phyloP scores from a whole-genome alignment of 2,888 invertebrate species.

The Xestia xanthographa region DNA sequence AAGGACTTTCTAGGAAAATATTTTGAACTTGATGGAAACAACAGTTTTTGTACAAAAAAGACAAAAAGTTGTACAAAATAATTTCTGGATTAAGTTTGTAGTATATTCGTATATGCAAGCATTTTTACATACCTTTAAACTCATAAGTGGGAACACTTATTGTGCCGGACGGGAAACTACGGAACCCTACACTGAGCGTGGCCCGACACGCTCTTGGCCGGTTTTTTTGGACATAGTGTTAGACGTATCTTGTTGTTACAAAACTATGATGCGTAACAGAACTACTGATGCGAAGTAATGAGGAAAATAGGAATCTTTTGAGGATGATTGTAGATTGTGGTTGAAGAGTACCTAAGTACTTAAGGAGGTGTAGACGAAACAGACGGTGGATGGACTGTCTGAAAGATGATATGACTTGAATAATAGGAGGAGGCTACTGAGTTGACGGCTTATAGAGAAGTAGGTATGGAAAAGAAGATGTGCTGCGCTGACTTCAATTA shows the following conservation, averaged over 20 bases:
- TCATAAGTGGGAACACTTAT: too few relatives aligned
- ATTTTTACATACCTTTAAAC: too few relatives aligned
- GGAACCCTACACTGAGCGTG: too few relatives aligned
- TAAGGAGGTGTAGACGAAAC: not conserved
- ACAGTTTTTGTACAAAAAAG: too few relatives aligned
- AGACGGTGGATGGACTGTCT: not conserved
- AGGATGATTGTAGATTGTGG: not conserved
- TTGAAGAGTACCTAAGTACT: not conserved
- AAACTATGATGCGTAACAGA: not conserved
- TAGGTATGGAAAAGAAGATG: not conserved
- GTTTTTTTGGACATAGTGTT: not conserved
- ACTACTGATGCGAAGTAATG: not conserved
- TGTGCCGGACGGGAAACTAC: too few relatives aligned
- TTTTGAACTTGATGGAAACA: too few relatives aligned
- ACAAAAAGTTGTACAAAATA: too few relatives aligned
- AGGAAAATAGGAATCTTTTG: not conserved
- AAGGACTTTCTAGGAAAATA: too few relatives aligned
- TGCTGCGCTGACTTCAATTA: not conserved
- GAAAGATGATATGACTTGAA: not conserved
- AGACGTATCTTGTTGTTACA: not conserved
- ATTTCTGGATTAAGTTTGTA: too few relatives aligned
- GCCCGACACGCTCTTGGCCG: too few relatives aligned
- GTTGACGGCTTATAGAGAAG: too few relatives aligned
- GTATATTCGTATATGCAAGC: too few relatives aligned
- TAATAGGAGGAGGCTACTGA: not conserved